Evolutionary conservation across 2,797 vertebrate species (phyloP).

Genomic region (Pangasius mekongensis): DNA sequence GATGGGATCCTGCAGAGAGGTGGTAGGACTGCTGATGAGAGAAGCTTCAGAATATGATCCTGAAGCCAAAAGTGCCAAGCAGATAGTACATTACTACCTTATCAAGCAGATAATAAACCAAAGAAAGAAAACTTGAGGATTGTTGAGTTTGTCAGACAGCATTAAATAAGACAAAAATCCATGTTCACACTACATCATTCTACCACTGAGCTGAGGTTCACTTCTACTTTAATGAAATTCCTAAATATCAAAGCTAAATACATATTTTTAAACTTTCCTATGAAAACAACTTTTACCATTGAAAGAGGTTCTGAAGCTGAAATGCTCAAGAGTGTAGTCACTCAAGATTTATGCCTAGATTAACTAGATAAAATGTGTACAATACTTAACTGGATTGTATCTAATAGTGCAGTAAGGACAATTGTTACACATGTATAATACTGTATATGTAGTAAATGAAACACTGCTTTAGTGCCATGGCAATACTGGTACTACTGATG

Average conservation of each 20-base stretch:
- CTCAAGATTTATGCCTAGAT: not conserved
- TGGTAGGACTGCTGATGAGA: not conserved
- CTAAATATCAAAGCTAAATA: not conserved
- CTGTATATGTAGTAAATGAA: not conserved
- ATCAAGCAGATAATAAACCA: not conserved
- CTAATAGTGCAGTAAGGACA: too few species aligned
- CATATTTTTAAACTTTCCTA: too few species aligned
- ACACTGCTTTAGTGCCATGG: not conserved
- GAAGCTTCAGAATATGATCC: not conserved
- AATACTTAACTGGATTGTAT: not conserved
- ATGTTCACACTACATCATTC: too few species aligned
- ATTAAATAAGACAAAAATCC: not conserved
- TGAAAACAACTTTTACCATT: not conserved
- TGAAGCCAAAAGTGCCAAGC: not conserved
- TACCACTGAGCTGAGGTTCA: not conserved
- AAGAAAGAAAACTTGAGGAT: not conserved
- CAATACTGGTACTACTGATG: not conserved
- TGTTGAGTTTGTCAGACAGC: not conserved
- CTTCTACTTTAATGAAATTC: not conserved
- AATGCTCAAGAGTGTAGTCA: not conserved
- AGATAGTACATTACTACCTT: not conserved
- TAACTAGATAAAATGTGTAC: too few species aligned
- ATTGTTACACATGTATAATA: not conserved
- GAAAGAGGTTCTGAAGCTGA: not conserved
- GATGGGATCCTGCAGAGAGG: not conserved